These are phyloP conservation scores for Chaetops frenatus DNA, from an alignment of 2,113 vertebrate genomes.

Conservation along the genomic window DNA sequence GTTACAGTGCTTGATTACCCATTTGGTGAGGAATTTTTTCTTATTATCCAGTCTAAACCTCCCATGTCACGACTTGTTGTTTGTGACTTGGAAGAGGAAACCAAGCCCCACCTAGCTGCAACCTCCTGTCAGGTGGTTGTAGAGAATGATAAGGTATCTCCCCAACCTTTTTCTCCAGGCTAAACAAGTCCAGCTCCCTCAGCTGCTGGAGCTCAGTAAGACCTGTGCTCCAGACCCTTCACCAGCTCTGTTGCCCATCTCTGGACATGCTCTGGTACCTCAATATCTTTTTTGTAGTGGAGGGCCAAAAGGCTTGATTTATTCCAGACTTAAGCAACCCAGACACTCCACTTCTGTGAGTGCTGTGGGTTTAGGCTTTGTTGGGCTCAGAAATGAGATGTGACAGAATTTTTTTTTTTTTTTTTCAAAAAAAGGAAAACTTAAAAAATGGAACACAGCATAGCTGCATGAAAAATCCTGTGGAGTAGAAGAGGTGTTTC, in stretches of 20 bases:
- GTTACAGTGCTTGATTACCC: neutral
- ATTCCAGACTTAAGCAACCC: neutral
- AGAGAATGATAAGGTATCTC: neutral
- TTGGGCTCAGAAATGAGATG: neutral
- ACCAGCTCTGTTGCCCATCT: neutral
- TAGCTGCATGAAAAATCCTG: neutral
- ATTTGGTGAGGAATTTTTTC: neutral
- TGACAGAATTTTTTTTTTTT: neutral
- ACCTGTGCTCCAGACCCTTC: neutral
- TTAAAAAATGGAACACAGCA: neutral
- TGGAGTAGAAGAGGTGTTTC: neutral
- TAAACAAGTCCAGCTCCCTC: neutral
- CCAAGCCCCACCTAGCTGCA: no score
- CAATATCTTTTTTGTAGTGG: neutral
- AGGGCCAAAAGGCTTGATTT: neutral
- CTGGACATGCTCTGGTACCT: neutral
- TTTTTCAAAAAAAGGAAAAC: neutral
- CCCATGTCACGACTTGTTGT: rapidly evolving
- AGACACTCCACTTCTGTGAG: neutral
- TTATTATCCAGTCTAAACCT: neutral
- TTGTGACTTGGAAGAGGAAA: neutral
- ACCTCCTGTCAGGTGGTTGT: neutral
- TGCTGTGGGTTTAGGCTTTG: neutral
- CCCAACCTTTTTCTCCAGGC: neutral
- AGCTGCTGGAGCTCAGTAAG: no score